Evolutionary conservation across 2,888 invertebrate genomes (phyloP).

Genomic region (Aphodius sticticus): DNA sequence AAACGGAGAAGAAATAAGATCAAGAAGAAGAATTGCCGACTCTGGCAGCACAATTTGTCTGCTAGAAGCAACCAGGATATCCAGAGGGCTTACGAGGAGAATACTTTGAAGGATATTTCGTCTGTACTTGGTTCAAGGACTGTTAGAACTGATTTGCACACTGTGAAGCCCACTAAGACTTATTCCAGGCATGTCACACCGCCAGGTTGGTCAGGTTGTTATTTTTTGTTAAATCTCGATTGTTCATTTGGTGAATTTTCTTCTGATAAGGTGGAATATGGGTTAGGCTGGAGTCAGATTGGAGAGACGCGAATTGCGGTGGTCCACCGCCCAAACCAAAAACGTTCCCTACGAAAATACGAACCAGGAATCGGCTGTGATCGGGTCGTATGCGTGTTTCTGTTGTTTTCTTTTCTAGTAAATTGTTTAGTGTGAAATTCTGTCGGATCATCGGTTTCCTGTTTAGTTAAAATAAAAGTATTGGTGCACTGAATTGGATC

Average conservation of each 20-base stretch:
- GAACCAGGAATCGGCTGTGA: background rate
- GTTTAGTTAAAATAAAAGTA: background rate
- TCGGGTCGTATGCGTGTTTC: background rate
- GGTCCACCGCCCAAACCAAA: constrained; percentile 30
- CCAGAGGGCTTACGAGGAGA: constrained; percentile 85
- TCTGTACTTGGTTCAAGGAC: constrained; percentile 62
- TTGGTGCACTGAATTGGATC: background rate
- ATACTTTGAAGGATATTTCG: constrained; percentile 74
- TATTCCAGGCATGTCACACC: constrained; percentile 56
- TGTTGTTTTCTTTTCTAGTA: background rate
- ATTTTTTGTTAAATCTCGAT: background rate
- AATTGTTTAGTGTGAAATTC: background rate
- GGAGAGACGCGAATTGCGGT: constrained; percentile 66
- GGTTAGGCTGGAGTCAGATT: constrained; percentile 77
- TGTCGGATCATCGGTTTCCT: background rate
- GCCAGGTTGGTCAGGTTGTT: constrained; percentile 46
- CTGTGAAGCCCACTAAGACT: constrained; percentile 46
- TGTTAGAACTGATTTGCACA: background rate
- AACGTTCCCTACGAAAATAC: constrained; percentile 5
- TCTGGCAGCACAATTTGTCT: constrained; percentile 79
- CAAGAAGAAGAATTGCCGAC: constrained; percentile 62
- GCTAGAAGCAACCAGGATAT: constrained; percentile 89
- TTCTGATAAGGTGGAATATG: constrained; percentile 73
- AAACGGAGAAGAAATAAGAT: constrained; percentile 32
- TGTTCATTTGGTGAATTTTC: background rate